Evolutionary conservation across 2,797 vertebrate genomes (phyloP), one percentile per base, ranked within the genome.

Genomic region (Cyprinodon diabolis): DNA sequence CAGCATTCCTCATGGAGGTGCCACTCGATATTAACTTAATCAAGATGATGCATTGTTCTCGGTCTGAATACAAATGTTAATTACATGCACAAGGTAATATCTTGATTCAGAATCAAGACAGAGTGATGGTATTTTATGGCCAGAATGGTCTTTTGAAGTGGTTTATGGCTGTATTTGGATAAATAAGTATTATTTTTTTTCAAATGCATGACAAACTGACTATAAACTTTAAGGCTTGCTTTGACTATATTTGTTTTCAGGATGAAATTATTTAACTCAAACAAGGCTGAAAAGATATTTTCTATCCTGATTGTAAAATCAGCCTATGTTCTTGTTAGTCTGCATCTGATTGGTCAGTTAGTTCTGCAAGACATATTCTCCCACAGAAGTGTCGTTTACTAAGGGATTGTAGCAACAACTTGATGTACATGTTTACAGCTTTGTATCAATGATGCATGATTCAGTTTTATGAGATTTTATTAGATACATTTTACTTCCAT

Each of bases 161-260:
- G 66, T 92, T 93, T 92, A 93, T 90, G 87, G 84, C 78, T 86
- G 77, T 91, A 79, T 52, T 91, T 91, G 82, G 88, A 84, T 78
- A 81, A 80, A 81, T 92, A 91, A 92, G 93, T 90, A 88, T 73
- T 58, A 68, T 72, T 83, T 86, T 87, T 70, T 72, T 68, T 68
- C 76, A 81, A 69, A 52, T 67, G 47, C 69, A 80, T 75, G 74
- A 77, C 73, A 77, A 76, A 72, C 77, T 80, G 74, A 74, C 69
- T 17, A 54, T 52, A 62, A 82, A 72, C 80, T 84, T 69, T 60
- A 69, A 78, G 54, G 76, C 66, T 73, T 70, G 40, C 63, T 69
- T 85, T 57, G 75, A 74, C 84, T 85, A 72, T 74, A 48, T 69
- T 47, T 68, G 60, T 70, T 37, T 13, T 25, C 48, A 45, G 30